A percentile compares a stretch with the other conserved stretches of the same genome.
These are phyloP conservation scores for Salvelinus alpinus DNA, from an alignment of 2,113 vertebrate species.

Conservation along the genomic window DNA sequence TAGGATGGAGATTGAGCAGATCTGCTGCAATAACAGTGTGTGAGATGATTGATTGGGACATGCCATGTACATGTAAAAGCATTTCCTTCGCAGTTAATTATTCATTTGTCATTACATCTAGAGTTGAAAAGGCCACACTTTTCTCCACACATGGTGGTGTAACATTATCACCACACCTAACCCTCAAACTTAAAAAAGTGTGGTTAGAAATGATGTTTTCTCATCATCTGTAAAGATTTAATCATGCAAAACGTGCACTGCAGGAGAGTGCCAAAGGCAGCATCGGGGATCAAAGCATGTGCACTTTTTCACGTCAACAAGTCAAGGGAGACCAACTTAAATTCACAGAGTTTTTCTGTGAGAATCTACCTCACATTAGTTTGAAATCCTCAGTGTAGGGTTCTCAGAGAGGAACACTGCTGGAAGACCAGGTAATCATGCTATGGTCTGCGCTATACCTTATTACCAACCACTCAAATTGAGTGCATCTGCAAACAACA, in stretches of 20 bases:
- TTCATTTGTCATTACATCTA: neutral
- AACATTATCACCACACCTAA: constrained; percentile 25
- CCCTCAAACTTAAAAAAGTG: neutral
- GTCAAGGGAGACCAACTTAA: constrained; percentile 24
- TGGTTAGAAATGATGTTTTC: too few relatives aligned
- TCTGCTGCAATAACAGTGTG: too few relatives aligned
- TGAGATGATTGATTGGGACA: too few relatives aligned
- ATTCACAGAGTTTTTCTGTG: constrained; percentile 30
- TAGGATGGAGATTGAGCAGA: too few relatives aligned
- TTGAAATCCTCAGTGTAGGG: neutral
- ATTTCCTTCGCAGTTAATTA: neutral
- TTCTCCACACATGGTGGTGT: neutral
- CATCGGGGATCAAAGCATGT: constrained; percentile 25
- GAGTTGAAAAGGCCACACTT: neutral
- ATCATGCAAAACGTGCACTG: constrained; percentile 65
- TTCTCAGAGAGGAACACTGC: neutral
- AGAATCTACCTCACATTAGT: too few relatives aligned
- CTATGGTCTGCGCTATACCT: neutral
- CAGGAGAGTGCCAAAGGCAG: constrained; percentile 25
- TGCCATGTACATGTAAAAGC: too few relatives aligned
- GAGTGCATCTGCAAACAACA: neutral
- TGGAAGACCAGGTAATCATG: neutral
- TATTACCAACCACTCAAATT: neutral
- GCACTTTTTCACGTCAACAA: constrained; percentile 31
- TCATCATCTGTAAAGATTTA: constrained; percentile 20